These are phyloP conservation scores for Rhinatrema bivittatum DNA, from an alignment of 2,797 vertebrate genomes.

Conservation along the genomic window DNA sequence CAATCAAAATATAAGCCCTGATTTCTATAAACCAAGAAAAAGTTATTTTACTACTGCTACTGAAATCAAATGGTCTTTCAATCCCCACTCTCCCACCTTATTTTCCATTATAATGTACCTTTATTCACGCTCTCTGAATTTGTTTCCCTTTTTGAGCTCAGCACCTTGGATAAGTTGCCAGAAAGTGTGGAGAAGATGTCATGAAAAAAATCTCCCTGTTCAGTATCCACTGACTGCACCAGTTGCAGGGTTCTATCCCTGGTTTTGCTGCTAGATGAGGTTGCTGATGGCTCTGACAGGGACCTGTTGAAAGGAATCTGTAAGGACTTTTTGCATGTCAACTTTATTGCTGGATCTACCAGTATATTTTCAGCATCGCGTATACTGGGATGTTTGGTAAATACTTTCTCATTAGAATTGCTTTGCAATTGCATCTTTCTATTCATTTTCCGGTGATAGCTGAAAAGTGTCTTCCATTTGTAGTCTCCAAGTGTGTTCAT, in stretches of 20 bases:
- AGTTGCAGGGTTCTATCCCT: constrained; percentile 11
- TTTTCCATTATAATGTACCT: too few species aligned
- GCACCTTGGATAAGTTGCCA: constrained; percentile 47
- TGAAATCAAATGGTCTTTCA: too few species aligned
- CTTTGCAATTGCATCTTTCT: constrained; percentile 18
- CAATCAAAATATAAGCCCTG: too few species aligned
- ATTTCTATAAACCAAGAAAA: too few species aligned
- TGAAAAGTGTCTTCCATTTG: constrained; percentile 40
- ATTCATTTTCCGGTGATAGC: constrained; percentile 26
- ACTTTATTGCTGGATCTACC: neutral
- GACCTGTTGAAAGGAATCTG: constrained; percentile 52
- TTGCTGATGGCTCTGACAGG: constrained; percentile 43
- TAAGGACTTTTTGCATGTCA: neutral
- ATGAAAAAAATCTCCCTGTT: constrained; percentile 34
- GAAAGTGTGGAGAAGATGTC: constrained; percentile 58
- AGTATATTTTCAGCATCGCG: neutral
- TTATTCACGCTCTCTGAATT: neutral
- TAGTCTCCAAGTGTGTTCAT: constrained; percentile 28
- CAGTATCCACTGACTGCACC: constrained; percentile 16
- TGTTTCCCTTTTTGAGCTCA: constrained; percentile 23
- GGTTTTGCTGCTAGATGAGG: neutral
- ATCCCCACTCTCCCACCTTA: too few species aligned
- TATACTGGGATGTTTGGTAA: neutral
- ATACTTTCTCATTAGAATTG: constrained; percentile 3
- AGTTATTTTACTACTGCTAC: too few species aligned